Percentiles rank a stretch among this genome's conserved stretches.
These are phyloP conservation scores for Denticeps clupeoides DNA, from an alignment of 2,797 vertebrate species.

Conservation along the genomic window DNA sequence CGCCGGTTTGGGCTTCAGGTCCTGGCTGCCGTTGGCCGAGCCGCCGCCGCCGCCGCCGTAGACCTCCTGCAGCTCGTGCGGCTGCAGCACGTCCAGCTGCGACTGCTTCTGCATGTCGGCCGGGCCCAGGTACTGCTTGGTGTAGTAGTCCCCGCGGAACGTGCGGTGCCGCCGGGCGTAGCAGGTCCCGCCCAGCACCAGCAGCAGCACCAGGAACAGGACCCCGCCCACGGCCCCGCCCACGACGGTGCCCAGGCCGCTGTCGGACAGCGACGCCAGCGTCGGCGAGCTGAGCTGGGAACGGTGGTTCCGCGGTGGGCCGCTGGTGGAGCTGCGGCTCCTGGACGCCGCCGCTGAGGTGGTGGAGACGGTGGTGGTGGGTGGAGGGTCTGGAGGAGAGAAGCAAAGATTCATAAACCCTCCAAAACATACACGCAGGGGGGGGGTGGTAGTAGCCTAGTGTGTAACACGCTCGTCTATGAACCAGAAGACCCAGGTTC, in stretches of 20 bases:
- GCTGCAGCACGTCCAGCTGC: conserved; percentile 87
- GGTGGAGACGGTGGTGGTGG: conserved; percentile 74
- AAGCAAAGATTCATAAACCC: conserved; percentile 61
- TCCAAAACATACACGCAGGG: conserved; percentile 48
- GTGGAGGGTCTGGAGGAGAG: conserved; percentile 82
- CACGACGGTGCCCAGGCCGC: conserved; percentile 76
- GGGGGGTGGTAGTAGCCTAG: conserved; percentile 56
- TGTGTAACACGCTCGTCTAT: no score
- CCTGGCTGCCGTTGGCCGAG: conserved; percentile 59
- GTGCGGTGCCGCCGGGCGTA: conserved; percentile 84
- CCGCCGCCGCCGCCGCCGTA: conserved; percentile 64
- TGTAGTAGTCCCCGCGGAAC: conserved; percentile 96
- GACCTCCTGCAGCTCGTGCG: conserved; percentile 85
- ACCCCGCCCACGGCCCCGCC: conserved; percentile 81
- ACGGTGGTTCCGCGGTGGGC: conserved; percentile 60
- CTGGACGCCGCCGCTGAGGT: conserved; percentile 57
- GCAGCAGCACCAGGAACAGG: conserved; percentile 76
- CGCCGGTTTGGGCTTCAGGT: conserved; percentile 58
- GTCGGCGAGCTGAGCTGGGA: conserved; percentile 72
- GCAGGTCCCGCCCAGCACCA: conserved; percentile 67
- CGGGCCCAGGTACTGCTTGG: conserved; percentile 93
- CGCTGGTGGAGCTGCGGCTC: conserved; percentile 57
- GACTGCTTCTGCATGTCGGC: conserved; percentile 97
- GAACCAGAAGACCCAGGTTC: no score
- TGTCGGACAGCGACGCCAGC: conserved; percentile 67